phyloP scores from a whole-genome alignment of 2,113 vertebrate species.

The Andinoacara biseriatus region DNA sequence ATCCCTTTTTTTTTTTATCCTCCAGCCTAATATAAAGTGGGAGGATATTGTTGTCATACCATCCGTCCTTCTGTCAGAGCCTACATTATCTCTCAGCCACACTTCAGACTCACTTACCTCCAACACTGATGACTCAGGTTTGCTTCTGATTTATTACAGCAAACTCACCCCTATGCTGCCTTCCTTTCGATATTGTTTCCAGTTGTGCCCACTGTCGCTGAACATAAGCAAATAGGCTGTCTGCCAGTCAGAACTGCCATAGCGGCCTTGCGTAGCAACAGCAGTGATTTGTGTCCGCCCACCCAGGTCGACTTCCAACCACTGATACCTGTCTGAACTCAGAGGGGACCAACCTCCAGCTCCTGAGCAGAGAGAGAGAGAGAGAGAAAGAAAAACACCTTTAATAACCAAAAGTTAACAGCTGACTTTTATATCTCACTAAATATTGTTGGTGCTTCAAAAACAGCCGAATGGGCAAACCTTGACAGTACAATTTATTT shows the following conservation, averaged over 20 bases:
- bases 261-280: slow-evolving; percentile 91
- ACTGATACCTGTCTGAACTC: slow-evolving; percentile 87
- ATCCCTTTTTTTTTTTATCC: background rate
- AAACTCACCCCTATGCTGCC: slow-evolving; percentile 87
- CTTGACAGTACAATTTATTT: background rate
- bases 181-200: slow-evolving; percentile 90
- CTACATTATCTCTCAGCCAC: too few relatives aligned
- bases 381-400: background rate
- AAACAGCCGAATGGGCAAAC: background rate
- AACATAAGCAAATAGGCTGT: slow-evolving; percentile 90
- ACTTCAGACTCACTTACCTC: background rate
- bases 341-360: slow-evolving; percentile 94
- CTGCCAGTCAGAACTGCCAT: slow-evolving; percentile 92
- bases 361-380: slow-evolving; percentile 71
- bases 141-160: background rate
- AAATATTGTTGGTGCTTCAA: background rate
- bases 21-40: too few relatives aligned
- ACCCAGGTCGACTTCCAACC: slow-evolving; percentile 91
- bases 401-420: background rate
- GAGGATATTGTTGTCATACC: too few relatives aligned
- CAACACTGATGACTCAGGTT: background rate
- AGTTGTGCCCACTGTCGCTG: slow-evolving; percentile 91
- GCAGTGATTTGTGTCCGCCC: slow-evolving; percentile 86
- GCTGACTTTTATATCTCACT: background rate
- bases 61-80: too few relatives aligned